Percentiles rank a stretch among this genome's conserved stretches.
phyloP scores from a whole-genome alignment of 2,888 invertebrate genomes.

The Nasonia oneida region DNA sequence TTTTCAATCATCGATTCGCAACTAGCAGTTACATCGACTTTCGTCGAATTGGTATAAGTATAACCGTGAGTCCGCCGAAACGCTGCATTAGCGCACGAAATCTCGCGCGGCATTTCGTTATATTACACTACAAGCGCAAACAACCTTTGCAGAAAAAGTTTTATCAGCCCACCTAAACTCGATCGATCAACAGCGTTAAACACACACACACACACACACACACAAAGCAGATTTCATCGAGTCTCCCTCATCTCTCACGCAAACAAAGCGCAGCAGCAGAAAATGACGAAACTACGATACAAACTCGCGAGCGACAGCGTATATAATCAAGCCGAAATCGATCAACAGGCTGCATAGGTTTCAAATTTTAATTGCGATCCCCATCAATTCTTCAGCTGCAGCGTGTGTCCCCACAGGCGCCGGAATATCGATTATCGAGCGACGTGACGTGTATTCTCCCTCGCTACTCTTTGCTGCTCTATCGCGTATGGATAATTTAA shows the following conservation, averaged over 20 bases:
- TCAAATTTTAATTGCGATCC: neutral
- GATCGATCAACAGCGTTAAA: no score
- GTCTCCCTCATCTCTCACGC: no score
- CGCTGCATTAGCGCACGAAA: neutral
- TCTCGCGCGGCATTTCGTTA: neutral
- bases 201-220: no score
- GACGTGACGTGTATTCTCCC: neutral
- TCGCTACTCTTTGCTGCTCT: neutral
- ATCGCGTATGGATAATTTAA: conserved; percentile 46
- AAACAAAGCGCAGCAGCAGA: no score
- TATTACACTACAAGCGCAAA: neutral
- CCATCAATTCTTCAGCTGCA: neutral
- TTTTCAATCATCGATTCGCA: neutral
- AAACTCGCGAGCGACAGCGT: no score
- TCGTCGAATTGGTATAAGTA: neutral
- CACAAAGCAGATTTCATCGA: no score
- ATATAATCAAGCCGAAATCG: neutral
- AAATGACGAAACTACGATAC: no score
- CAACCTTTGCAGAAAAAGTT: neutral
- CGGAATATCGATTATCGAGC: conserved; percentile 51
- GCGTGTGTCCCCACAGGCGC: neutral
- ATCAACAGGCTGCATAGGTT: neutral
- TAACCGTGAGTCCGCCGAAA: neutral
- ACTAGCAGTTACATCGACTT: neutral
- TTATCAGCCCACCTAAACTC: neutral